Base-by-base conservation (phyloP, 2,888 invertebrate species). In the Spicauda simplicius region DNA sequence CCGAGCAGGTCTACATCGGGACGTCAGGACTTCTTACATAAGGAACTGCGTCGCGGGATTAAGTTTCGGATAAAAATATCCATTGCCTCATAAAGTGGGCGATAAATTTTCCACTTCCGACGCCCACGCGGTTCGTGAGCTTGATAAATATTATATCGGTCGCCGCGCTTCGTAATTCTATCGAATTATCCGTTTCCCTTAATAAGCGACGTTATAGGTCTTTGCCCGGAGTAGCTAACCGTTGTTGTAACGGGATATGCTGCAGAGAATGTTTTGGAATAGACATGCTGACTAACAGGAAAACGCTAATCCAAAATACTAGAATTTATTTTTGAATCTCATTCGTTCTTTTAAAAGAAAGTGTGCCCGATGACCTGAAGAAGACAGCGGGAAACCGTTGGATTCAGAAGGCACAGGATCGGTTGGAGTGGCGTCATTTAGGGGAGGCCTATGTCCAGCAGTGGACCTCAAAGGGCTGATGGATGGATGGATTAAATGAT, bases 81-180 rank as follows among this genome's bases (percentile, higher is more conserved):
- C n/a, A 37, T 12, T 8, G 56, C 56, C 33, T 37, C 11, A 33
- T 56, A 56, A 18, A 25, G 18, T 2, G 30, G 16, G 10, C 11
- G 11, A 50, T 60, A 60, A 30, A 60, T 50, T 52, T 50, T 50
- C 16, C 59, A 30, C 14, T 33, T 30, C 58, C 58, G 30, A 18
- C 50, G 30, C 50, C 59, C 59, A 60, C 59, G 16, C 12, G 50
- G 14, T 30, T 6, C 59, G 59, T 60, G 16, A 50, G 59, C 50
- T 30, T 60, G 33, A 60, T 60, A 60, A 60, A 60, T 60, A 50
- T 60, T 30, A 50, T 54, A 54, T 54, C 16, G 30, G 25, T 30
- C 54, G n/a, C 54, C 54, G 54, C 30, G 14, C 54, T 41, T 41
- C 41, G 14, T 41, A 41, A 41, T 41, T 41, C 41, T 14, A 41